These are phyloP conservation scores for Oscheius sp. DNA, from an alignment of 2,888 invertebrate genomes.

Conservation along the genomic window DNA sequence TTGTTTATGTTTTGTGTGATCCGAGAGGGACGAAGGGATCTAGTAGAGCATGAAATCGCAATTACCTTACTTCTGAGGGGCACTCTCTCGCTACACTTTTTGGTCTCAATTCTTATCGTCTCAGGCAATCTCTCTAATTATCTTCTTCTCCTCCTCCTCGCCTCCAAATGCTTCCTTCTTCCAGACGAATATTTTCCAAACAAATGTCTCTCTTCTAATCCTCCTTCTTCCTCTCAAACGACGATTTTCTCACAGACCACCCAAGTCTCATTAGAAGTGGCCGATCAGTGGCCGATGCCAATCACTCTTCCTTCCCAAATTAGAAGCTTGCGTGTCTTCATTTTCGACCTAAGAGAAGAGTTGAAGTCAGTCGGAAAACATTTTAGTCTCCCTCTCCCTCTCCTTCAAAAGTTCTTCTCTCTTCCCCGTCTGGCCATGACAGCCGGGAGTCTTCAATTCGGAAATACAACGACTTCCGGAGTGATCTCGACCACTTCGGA, in stretches of 20 bases:
- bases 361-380: background rate
- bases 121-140: background rate
- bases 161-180: slow-evolving; percentile 5
- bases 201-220: background rate
- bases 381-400: too few species aligned
- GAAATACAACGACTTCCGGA: background rate
- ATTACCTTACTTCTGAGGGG: slow-evolving; percentile 3
- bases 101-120: too few species aligned
- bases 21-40: too few species aligned
- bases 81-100: background rate
- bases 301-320: background rate
- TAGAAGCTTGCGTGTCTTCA: background rate
- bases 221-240: background rate
- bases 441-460: background rate
- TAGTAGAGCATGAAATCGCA: slow-evolving; percentile 8
- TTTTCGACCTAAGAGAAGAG: background rate
- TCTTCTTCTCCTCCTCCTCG: background rate
- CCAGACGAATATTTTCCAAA: too few species aligned
- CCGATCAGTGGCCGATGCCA: background rate
- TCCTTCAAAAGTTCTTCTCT: background rate
- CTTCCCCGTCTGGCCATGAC: background rate
- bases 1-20: background rate
- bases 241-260: background rate
- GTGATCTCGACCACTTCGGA: background rate
- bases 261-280: background rate